Conservation (phyloP, 2,888 invertebrate genomes). For the Bedellia somnulentella region DNA sequence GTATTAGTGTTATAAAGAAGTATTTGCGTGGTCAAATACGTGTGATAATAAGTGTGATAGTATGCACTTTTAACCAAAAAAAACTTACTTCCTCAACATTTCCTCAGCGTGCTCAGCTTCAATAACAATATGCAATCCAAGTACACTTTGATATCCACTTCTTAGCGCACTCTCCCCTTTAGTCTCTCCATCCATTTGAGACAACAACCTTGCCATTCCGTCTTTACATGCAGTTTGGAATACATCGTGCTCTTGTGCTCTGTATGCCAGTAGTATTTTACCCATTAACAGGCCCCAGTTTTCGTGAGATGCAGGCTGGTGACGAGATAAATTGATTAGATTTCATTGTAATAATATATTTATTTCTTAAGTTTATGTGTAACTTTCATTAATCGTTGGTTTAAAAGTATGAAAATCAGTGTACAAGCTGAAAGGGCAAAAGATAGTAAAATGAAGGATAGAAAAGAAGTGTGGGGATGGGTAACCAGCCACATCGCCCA, state of each 20-base stretch:
- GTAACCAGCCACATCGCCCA: too few relatives aligned
- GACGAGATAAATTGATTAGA: slow-evolving; percentile 9
- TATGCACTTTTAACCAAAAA: too few relatives aligned
- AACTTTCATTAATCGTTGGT: too few relatives aligned
- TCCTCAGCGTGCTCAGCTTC: slow-evolving; percentile 40
- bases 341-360: too few relatives aligned
- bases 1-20: too few relatives aligned
- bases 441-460: too few relatives aligned
- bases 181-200: slow-evolving; percentile 38
- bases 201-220: slow-evolving; percentile 26
- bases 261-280: slow-evolving; percentile 65
- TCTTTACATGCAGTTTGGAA: slow-evolving; percentile 39
- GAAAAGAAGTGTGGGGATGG: too few relatives aligned
- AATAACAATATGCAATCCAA: slow-evolving; percentile 43
- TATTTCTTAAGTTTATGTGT: too few relatives aligned
- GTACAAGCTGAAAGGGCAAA: too few relatives aligned
- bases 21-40: too few relatives aligned
- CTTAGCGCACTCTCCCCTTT: slow-evolving; percentile 40
- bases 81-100: slow-evolving; percentile 25
- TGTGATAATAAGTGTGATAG: too few relatives aligned
- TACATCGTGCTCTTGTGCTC: slow-evolving; percentile 26
- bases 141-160: slow-evolving; percentile 43
- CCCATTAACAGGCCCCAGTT: slow-evolving; percentile 81
- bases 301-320: slow-evolving; percentile 42
- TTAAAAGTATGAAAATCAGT: too few relatives aligned